Base-by-base conservation (phyloP, 2,888 invertebrate species). In the Aspidiotus rigidus region DNA sequence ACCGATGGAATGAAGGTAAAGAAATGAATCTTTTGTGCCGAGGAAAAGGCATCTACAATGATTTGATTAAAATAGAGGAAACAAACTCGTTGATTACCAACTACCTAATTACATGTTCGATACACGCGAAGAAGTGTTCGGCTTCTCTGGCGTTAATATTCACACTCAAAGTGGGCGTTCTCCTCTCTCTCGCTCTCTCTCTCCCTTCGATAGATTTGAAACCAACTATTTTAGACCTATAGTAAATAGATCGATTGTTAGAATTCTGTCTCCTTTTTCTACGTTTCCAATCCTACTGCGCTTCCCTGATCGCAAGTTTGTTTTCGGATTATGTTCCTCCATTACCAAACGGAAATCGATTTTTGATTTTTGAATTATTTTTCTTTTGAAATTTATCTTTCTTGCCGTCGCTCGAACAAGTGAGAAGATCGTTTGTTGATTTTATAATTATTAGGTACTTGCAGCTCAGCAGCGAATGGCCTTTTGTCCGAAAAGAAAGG, bases 91-190 rank as follows among this genome's bases (percentile, higher is more conserved):
- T 6, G 49, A 49, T 49, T 49, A 49, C n/a, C 10, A 3, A 49
- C n/a, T 49, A 49, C n/a, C 49, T 49, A 49, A 49, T 49, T 49
- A 49, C 49, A 49, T n/a, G 49, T n/a, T 28, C 49, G 49, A n/a
- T 49, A 49, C 11, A 49, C 3, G 49, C 10, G 49, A 49, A n/a
- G 10, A 11, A 13, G n/a, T 49, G 49, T 6, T 49, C n/a, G 6
- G n/a, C 11, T 11, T 49, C n/a, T 28, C 28, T 28, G 28, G 49
- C 49, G 49, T 49, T n/a, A n/a, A 49, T 49, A n/a, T 49, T 49
- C 49, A 49, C 49, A 49, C 49, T n/a, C 49, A n/a, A 49, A 28
- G 5, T 28, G 28, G 28, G 28, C 28, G 28, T 28, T 28, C 28
- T 28, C 5, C 28, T 28, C 5, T 28, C 49, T 49, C 49, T 13